A percentile compares a stretch with the other conserved stretches of the same genome.
Conservation (phyloP, 2,888 invertebrate species). For the Odontomyia ornata region DNA sequence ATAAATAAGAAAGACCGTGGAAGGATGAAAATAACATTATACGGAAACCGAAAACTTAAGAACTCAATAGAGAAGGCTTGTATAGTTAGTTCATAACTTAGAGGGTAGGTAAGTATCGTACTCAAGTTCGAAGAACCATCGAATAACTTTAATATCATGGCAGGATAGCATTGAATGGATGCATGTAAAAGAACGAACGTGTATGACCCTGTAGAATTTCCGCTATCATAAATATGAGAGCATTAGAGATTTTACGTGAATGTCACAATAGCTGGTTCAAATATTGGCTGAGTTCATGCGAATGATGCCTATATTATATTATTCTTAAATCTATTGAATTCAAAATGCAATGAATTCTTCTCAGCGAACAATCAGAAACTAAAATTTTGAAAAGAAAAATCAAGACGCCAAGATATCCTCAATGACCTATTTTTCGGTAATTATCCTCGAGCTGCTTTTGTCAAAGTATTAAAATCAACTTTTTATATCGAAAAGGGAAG, state of each 20-base stretch:
- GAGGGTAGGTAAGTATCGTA: background rate
- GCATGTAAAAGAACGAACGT: background rate
- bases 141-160: background rate
- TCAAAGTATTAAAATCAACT: no score
- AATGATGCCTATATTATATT: no score
- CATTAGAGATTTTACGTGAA: background rate
- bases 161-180: background rate
- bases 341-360: no score
- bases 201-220: background rate
- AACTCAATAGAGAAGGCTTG: background rate
- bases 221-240: background rate
- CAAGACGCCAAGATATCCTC: no score
- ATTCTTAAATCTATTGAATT: no score
- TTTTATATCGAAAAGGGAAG: no score
- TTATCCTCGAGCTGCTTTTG: no score
- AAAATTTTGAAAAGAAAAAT: no score
- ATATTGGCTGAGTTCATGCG: background rate
- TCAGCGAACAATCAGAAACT: no score
- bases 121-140: no score
- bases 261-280: background rate
- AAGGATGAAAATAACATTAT: slow-evolving; percentile 13
- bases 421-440: no score
- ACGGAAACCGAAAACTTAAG: background rate
- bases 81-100: background rate
- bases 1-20: slow-evolving; percentile 11